phyloP scores from a whole-genome alignment of 1,140 invertebrate species.

The Heliconius eleuchia region DNA sequence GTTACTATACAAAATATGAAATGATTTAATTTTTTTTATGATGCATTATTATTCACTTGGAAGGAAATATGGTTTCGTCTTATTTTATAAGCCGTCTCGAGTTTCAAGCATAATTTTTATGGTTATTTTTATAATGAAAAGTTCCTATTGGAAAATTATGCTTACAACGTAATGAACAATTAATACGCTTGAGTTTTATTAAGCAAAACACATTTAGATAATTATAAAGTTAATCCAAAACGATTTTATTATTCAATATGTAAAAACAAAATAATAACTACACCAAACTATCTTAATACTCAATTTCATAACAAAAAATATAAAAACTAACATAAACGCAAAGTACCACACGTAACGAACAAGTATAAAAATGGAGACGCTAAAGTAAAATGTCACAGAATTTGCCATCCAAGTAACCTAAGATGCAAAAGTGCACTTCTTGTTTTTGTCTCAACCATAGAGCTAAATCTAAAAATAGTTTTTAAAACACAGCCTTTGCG shows the following conservation, averaged over 20 bases:
- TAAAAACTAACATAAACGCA: neutral
- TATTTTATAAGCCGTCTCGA: slow-evolving; percentile 13
- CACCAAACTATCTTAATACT: neutral
- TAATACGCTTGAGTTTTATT: neutral
- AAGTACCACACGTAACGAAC: neutral
- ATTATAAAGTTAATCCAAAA: neutral
- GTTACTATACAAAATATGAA: slow-evolving; percentile 17
- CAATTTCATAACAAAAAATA: neutral
- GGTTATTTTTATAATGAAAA: neutral
- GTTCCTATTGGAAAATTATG: neutral
- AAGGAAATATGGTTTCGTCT: slow-evolving; percentile 12
- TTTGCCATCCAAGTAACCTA: slow-evolving; percentile 27
- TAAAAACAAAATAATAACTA: neutral
- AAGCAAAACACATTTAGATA: neutral
- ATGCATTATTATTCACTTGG: slow-evolving; percentile 14
- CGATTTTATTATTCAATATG: too few relatives aligned
- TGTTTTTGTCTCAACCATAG: slow-evolving; percentile 33
- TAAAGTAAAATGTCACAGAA: slow-evolving; percentile 22
- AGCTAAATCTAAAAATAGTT: slow-evolving; percentile 40
- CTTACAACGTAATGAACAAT: neutral
- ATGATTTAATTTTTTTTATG: slow-evolving; percentile 10
- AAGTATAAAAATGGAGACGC: slow-evolving; percentile 5
- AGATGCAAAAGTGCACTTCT: slow-evolving; percentile 32
- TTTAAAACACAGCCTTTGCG: slow-evolving; percentile 26
- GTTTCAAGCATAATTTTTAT: slow-evolving; percentile 2